Percentiles rank a stretch among this genome's conserved stretches.
Conservation (phyloP, 2,113 vertebrate genomes). For the Megaptera novaeangliae region DNA sequence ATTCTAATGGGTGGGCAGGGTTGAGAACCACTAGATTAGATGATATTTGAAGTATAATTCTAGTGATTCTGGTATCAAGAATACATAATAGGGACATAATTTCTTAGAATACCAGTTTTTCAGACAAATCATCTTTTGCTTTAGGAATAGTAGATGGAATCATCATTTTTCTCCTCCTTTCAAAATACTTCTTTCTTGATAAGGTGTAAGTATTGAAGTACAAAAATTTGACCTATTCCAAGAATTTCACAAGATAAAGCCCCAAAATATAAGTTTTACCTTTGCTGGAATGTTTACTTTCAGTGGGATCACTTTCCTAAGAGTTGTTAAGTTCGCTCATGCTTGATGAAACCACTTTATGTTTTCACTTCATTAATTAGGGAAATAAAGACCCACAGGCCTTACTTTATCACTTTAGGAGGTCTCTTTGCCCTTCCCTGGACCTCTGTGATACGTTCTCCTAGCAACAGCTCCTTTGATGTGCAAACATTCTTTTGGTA, state of each 20-base stretch:
- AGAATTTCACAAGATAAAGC: slow-evolving; percentile 11
- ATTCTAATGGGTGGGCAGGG: neutral
- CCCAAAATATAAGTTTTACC: neutral
- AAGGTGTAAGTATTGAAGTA: neutral
- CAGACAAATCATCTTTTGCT: slow-evolving; percentile 10
- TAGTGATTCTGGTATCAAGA: neutral
- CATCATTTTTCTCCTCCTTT: slow-evolving; percentile 10
- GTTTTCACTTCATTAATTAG: neutral
- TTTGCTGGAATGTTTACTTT: neutral
- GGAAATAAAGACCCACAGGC: neutral
- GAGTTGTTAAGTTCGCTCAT: neutral
- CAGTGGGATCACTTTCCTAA: neutral
- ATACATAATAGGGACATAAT: neutral
- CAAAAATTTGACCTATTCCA: neutral
- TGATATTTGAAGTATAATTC: neutral
- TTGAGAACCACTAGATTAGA: neutral
- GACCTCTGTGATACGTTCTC: slow-evolving; percentile 48
- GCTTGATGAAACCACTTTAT: neutral
- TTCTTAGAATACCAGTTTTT: neutral
- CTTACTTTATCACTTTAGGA: neutral
- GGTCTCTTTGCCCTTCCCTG: neutral
- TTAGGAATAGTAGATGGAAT: neutral
- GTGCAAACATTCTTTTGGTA: slow-evolving; percentile 46
- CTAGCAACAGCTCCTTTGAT: slow-evolving; percentile 41
- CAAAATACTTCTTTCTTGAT: neutral